phyloP scores from a whole-genome alignment of 2,797 vertebrate genomes.

The Sparus aurata region DNA sequence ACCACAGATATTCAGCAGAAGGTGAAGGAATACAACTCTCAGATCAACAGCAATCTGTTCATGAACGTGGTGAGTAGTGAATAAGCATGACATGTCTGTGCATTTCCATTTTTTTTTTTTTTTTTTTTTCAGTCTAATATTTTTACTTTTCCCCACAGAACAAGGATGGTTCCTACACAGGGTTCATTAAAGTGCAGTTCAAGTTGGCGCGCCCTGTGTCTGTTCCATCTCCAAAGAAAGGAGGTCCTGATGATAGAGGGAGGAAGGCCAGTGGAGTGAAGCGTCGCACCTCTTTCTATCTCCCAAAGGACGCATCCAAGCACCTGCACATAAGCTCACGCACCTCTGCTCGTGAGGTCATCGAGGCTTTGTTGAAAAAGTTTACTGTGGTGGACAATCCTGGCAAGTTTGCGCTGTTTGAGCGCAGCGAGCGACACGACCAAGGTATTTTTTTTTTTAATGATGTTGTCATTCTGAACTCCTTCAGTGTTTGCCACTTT shows the following conservation, averaged over 20 bases:
- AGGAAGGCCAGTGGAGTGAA: slow-evolving; percentile 81
- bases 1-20: slow-evolving; percentile 91
- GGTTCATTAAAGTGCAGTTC: slow-evolving; percentile 97
- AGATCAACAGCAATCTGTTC: slow-evolving; percentile 98
- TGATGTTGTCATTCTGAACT: background rate
- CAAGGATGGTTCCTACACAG: slow-evolving; percentile 95
- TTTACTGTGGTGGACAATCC: slow-evolving; percentile 97
- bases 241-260: slow-evolving; percentile 81
- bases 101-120: background rate
- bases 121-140: background rate
- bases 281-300: slow-evolving; percentile 96
- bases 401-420: slow-evolving; percentile 95
- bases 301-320: slow-evolving; percentile 95
- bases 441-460: slow-evolving; percentile 86
- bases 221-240: slow-evolving; percentile 89
- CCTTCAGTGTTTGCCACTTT: background rate
- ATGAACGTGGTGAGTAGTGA: slow-evolving; percentile 92
- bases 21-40: slow-evolving; percentile 96
- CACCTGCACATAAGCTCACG: slow-evolving; percentile 95
- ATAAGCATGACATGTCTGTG: background rate
- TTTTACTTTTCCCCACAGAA: slow-evolving; percentile 82
- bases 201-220: slow-evolving; percentile 94
- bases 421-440: slow-evolving; percentile 92
- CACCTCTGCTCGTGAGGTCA: slow-evolving; percentile 93
- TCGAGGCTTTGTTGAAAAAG: slow-evolving; percentile 94